These are phyloP conservation scores for Centropus unirufus DNA, from an alignment of 2,113 vertebrate species.

Conservation along the genomic window DNA sequence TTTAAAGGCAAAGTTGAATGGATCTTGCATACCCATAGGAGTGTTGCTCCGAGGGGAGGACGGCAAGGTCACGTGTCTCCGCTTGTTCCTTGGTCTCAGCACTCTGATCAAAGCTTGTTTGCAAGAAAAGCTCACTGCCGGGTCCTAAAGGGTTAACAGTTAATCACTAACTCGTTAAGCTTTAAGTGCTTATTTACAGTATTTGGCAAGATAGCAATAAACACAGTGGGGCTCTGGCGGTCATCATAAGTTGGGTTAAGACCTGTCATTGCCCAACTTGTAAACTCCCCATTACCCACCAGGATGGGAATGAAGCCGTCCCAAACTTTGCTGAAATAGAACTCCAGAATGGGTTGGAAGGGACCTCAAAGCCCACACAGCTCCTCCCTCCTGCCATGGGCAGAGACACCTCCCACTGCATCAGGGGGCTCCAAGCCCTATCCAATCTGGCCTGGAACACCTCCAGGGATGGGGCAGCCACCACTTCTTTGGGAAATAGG, in stretches of 20 bases:
- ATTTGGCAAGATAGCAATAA: neutral
- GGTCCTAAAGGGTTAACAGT: constrained; percentile 82
- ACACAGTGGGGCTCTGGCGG: neutral
- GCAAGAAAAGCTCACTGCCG: constrained; percentile 96
- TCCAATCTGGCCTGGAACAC: too few species aligned
- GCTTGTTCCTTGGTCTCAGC: constrained; percentile 93
- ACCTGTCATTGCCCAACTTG: neutral
- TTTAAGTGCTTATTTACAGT: neutral
- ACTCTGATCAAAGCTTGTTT: constrained; percentile 98
- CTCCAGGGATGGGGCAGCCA: too few species aligned
- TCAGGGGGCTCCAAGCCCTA: too few species aligned
- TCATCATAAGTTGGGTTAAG: too few species aligned
- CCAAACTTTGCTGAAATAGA: neutral
- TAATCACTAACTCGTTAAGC: neutral
- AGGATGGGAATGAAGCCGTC: neutral
- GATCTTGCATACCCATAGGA: constrained; percentile 86
- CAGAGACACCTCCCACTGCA: too few species aligned
- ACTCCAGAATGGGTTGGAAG: too few species aligned
- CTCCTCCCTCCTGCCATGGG: too few species aligned
- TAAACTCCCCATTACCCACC: neutral
- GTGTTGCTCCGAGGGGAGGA: constrained; percentile 98
- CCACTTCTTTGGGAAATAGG: too few species aligned
- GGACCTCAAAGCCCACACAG: too few species aligned
- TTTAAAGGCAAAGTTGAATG: neutral
- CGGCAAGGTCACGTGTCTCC: constrained; percentile 93